These are phyloP conservation scores for Corbicula japonica DNA, from an alignment of 2,888 invertebrate genomes.

Conservation along the genomic window DNA sequence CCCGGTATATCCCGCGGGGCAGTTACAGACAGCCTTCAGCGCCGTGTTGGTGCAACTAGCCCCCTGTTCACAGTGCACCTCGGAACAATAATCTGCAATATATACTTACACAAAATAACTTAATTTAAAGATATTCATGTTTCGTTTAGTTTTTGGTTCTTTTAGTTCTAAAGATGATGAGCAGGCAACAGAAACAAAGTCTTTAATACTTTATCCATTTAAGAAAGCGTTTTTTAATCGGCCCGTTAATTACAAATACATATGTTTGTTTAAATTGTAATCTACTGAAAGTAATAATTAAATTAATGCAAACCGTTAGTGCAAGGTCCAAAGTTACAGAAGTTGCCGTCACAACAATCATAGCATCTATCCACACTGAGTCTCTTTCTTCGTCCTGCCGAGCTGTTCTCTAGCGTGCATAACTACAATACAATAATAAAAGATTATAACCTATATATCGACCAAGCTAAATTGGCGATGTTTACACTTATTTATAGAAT, in stretches of 20 bases:
- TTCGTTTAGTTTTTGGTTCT: no score
- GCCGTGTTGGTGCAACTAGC: conserved; percentile 46
- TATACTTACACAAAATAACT: no score
- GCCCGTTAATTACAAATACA: neutral
- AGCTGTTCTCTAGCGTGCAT: conserved; percentile 41
- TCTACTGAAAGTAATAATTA: no score
- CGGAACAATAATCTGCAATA: conserved; percentile 52
- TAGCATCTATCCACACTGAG: conserved; percentile 42
- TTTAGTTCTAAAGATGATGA: no score
- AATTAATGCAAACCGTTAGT: conserved; percentile 31
- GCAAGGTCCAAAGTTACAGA: conserved; percentile 56
- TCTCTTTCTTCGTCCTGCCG: conserved; percentile 38
- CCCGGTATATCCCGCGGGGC: conserved; percentile 44
- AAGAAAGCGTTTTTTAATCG: no score
- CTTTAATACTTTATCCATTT: no score
- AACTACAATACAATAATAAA: conserved; percentile 42
- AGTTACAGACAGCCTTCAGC: conserved; percentile 39
- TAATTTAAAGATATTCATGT: no score
- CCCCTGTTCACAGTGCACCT: conserved; percentile 41
- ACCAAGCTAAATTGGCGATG: no score
- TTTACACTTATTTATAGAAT: no score
- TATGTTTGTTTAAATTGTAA: no score
- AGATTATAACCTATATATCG: no score
- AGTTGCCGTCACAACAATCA: conserved; percentile 54
- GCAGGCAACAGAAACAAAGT: no score